Conservation (phyloP, 2,797 vertebrate species). For the Syngnathus acus region DNA sequence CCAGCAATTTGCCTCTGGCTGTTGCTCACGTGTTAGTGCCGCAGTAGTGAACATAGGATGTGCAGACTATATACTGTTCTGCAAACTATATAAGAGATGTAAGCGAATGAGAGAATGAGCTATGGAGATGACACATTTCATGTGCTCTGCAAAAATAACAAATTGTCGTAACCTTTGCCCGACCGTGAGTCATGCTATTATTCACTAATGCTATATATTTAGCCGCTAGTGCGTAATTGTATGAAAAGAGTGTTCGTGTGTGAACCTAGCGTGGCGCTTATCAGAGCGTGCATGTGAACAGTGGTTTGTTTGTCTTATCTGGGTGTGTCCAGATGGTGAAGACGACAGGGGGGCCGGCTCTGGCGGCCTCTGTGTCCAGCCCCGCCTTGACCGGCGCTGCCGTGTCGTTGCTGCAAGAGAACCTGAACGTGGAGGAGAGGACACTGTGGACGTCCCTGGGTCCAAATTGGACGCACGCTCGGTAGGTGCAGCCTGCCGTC, state of each 20-base stretch:
- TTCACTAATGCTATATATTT: neutral
- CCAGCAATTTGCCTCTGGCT: neutral
- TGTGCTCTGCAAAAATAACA: neutral
- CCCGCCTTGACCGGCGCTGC: constrained; percentile 78
- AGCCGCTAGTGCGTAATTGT: neutral
- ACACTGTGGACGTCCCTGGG: constrained; percentile 79
- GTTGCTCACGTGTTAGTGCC: neutral
- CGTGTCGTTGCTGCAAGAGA: constrained; percentile 68
- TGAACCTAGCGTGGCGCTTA: neutral
- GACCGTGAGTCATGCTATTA: too few species aligned
- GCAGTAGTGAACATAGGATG: neutral
- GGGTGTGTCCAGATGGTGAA: constrained; percentile 71
- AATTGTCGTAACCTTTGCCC: too few species aligned
- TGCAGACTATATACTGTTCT: neutral
- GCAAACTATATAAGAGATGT: neutral
- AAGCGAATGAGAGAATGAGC: too few species aligned
- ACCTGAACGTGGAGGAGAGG: constrained; percentile 66
- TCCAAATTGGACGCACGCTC: constrained; percentile 75
- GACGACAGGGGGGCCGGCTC: constrained; percentile 70
- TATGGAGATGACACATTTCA: neutral
- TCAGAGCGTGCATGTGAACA: neutral
- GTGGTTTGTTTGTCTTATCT: constrained; percentile 10
- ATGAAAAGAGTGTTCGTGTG: neutral
- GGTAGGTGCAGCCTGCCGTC: constrained; percentile 53
- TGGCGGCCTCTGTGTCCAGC: constrained; percentile 65